Conservation (phyloP, 2,797 vertebrate species). For the Fistularia commersonii region DNA sequence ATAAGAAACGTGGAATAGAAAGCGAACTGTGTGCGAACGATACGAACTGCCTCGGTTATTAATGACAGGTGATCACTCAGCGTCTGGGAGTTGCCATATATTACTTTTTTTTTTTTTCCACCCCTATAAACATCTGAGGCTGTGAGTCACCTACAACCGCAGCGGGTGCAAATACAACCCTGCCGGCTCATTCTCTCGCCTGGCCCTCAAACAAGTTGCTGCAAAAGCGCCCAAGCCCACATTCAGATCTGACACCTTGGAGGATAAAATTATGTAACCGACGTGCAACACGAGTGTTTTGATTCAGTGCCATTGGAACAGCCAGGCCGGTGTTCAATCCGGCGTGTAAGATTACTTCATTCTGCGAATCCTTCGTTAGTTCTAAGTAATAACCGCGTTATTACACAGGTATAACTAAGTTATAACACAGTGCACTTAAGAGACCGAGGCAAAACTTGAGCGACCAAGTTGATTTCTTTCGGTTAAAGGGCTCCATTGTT, state of each 20-base stretch:
- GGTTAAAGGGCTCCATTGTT: constrained; percentile 37
- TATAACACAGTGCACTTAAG: neutral
- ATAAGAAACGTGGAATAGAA: constrained; percentile 18
- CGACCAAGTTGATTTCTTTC: constrained; percentile 39
- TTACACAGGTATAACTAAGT: neutral
- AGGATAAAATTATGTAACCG: constrained; percentile 38
- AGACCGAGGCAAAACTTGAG: constrained; percentile 14
- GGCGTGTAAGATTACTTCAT: no score
- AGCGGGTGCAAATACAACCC: constrained; percentile 30
- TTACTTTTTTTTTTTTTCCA: constrained; percentile 26
- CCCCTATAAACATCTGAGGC: constrained; percentile 47
- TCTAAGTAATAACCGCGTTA: no score
- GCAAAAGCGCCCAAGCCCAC: constrained; percentile 53
- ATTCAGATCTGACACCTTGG: constrained; percentile 45
- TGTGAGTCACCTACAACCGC: constrained; percentile 53
- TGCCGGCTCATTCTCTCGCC: constrained; percentile 37
- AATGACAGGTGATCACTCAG: constrained; percentile 15
- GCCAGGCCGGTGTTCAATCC: no score
- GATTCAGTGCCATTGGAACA: no score
- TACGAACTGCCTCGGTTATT: constrained; percentile 14
- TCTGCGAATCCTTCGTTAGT: no score
- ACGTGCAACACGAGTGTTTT: constrained; percentile 20
- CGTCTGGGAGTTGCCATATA: constrained; percentile 40
- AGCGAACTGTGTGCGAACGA: neutral
- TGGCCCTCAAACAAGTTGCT: constrained; percentile 33